Conservation (phyloP, 2,113 vertebrate species). For the Laterallus jamaicensis region DNA sequence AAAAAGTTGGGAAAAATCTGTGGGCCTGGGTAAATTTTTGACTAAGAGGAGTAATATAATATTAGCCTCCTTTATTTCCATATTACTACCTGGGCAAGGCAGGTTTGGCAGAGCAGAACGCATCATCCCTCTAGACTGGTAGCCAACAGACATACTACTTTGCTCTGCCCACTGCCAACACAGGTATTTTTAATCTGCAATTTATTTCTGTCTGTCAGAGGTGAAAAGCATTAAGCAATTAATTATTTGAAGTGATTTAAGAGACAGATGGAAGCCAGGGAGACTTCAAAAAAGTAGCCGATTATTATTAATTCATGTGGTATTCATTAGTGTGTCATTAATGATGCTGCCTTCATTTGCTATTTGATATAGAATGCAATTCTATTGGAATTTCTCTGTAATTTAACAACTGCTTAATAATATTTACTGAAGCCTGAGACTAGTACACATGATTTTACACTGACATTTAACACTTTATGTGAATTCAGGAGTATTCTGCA, state of each 20-base stretch:
- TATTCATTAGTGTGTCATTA: constrained; percentile 67
- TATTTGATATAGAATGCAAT: constrained; percentile 21
- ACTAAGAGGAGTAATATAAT: not conserved
- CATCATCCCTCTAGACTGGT: not conserved
- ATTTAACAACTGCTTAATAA: not conserved
- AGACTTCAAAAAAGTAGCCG: constrained; percentile 63
- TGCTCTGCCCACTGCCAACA: not conserved
- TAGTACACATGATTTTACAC: not conserved
- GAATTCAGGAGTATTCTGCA: not conserved
- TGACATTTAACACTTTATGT: not conserved
- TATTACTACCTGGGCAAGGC: not conserved
- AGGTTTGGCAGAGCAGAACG: not conserved
- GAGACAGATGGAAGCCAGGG: constrained; percentile 57
- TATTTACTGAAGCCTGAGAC: not conserved
- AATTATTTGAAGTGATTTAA: constrained; percentile 66
- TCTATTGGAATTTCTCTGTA: constrained; percentile 12
- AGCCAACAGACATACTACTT: not conserved
- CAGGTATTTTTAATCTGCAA: not conserved
- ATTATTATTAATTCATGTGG: constrained; percentile 70
- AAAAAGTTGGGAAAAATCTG: not conserved
- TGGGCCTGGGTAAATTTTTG: not conserved
- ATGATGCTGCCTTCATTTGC: constrained; percentile 52
- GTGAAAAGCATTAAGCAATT: constrained; percentile 56
- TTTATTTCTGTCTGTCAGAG: constrained; percentile 39
- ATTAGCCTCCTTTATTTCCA: not conserved